These are phyloP conservation scores for Mustela nigripes DNA, from an alignment of 2,113 vertebrate species.

Conservation along the genomic window DNA sequence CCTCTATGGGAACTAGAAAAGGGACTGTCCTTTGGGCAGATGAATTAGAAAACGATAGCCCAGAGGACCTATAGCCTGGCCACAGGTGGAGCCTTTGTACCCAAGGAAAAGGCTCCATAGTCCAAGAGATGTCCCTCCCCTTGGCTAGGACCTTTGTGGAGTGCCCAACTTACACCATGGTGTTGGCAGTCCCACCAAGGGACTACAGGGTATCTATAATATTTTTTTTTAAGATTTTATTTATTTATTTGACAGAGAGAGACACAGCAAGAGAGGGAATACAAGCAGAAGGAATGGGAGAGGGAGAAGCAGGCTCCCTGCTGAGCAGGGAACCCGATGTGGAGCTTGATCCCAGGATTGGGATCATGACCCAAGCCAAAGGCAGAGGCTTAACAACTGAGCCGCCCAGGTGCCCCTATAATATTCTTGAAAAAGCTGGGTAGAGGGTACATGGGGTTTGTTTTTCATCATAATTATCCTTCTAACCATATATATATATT, in stretches of 20 bases:
- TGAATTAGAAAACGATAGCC: not conserved
- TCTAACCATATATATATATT: not conserved
- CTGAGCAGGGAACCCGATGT: too few species aligned
- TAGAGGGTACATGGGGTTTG: not conserved
- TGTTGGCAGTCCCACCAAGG: not conserved
- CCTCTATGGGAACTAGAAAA: not conserved
- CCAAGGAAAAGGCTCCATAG: not conserved
- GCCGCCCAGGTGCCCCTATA: too few species aligned
- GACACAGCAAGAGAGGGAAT: too few species aligned
- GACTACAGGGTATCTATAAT: not conserved
- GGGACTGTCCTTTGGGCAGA: not conserved
- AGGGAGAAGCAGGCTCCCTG: too few species aligned
- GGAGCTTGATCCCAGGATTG: too few species aligned
- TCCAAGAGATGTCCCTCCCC: not conserved
- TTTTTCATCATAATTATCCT: conserved; percentile 35
- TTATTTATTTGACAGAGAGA: too few species aligned
- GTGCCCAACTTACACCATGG: too few species aligned
- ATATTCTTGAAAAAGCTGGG: not conserved
- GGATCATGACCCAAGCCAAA: too few species aligned
- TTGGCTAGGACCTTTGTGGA: not conserved
- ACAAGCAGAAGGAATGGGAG: too few species aligned
- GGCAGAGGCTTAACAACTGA: too few species aligned
- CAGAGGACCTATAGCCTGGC: not conserved
- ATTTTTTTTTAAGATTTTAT: not conserved
- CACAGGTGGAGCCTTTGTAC: not conserved